A percentile compares a stretch with the other conserved stretches of the same genome.
These are phyloP conservation scores for Drosophila elegans DNA, from an alignment of 1,140 invertebrate genomes.

Conservation along the genomic window DNA sequence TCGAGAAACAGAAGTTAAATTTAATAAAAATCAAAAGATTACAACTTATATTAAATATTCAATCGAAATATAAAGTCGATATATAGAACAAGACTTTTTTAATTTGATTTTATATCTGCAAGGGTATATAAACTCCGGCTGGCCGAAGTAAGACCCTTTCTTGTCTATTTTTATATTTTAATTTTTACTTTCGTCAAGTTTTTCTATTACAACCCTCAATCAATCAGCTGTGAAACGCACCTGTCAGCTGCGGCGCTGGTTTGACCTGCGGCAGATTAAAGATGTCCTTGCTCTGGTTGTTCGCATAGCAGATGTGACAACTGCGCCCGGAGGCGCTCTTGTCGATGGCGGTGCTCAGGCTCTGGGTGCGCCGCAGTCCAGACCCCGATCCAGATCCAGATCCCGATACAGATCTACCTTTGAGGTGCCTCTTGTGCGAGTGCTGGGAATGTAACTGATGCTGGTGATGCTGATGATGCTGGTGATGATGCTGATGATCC, in stretches of 20 bases:
- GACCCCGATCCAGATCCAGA: slow-evolving; percentile 2
- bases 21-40: no score
- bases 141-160: no score
- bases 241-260: slow-evolving; percentile 33
- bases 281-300: slow-evolving; percentile 81
- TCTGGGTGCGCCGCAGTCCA: slow-evolving; percentile 74
- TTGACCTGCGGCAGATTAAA: slow-evolving; percentile 72
- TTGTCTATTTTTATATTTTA: no score
- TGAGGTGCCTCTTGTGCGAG: slow-evolving; percentile 56
- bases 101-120: no score
- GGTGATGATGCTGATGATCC: slow-evolving; percentile 31
- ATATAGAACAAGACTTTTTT: no score
- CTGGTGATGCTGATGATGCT: slow-evolving; percentile 12
- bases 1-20: no score
- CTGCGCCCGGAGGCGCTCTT: slow-evolving; percentile 72
- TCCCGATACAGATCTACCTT: slow-evolving; percentile 22
- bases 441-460: slow-evolving; percentile 58
- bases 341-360: slow-evolving; percentile 73
- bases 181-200: no score
- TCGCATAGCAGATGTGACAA: slow-evolving; percentile 82
- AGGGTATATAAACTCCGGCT: no score
- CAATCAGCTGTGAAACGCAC: slow-evolving; percentile 5
- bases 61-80: no score
- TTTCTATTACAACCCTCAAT: background rate
- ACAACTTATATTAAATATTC: no score